Conservation (phyloP, 2,888 invertebrate genomes). For the Margaritifera margaritifera region DNA sequence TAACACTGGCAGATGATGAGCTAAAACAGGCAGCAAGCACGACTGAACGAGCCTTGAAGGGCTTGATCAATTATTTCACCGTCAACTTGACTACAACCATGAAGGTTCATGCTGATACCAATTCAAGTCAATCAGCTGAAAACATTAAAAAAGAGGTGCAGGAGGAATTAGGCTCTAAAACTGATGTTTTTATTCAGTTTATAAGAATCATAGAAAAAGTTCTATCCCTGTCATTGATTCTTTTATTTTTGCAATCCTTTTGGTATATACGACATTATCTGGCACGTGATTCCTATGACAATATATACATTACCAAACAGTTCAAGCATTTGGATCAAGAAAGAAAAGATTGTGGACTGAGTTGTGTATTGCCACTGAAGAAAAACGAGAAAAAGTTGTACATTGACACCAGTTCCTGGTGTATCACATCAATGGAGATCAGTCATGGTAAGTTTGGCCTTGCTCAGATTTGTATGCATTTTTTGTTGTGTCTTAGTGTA, state of each 20-base stretch:
- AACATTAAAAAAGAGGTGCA: constrained; percentile 33
- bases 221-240: constrained; percentile 31
- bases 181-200: constrained; percentile 12
- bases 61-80: constrained; percentile 19
- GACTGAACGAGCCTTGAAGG: constrained; percentile 7
- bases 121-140: constrained; percentile 23
- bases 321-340: constrained; percentile 50
- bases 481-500: constrained; percentile 42
- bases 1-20: no score
- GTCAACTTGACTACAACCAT: constrained; percentile 29
- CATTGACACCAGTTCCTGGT: constrained; percentile 44
- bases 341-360: constrained; percentile 29
- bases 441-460: constrained; percentile 45
- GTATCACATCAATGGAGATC: constrained; percentile 45
- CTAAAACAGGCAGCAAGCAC: no score
- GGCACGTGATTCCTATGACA: constrained; percentile 59
- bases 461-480: constrained; percentile 46
- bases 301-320: constrained; percentile 55
- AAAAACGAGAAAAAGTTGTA: constrained; percentile 51
- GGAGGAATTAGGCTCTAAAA: constrained; percentile 29
- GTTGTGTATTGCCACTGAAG: constrained; percentile 55
- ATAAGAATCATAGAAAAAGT: constrained; percentile 25
- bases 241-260: constrained; percentile 40
- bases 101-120: constrained; percentile 16
- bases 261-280: constrained; percentile 49